These are phyloP conservation scores for Drosophila subpulchrella DNA, from an alignment of 1,140 invertebrate species.

Conservation along the genomic window DNA sequence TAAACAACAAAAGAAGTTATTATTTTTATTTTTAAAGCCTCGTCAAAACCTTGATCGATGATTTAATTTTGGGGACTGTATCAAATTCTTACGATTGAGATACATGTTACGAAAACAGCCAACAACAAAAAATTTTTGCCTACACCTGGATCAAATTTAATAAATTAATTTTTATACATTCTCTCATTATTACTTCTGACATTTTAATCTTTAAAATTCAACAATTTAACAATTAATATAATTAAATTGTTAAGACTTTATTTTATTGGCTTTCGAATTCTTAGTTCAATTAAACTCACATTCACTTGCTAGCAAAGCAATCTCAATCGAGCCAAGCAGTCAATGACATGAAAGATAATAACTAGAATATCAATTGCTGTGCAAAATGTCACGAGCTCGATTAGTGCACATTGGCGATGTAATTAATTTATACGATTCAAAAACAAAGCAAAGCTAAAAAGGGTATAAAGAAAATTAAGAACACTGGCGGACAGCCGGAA, in stretches of 20 bases:
- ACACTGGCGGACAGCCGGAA: conserved; percentile 3
- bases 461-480: conserved; percentile 39
- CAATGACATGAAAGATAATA: conserved; percentile 16
- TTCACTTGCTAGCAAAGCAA: not conserved
- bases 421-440: conserved; percentile 77
- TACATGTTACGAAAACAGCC: too few species aligned
- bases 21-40: too few species aligned
- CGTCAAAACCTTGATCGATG: too few species aligned
- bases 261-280: not conserved
- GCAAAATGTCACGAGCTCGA: conserved; percentile 74
- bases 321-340: not conserved
- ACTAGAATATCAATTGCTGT: conserved; percentile 40
- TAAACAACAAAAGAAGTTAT: too few species aligned
- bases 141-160: too few species aligned
- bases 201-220: too few species aligned
- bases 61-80: too few species aligned
- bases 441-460: conserved; percentile 46
- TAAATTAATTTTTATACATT: too few species aligned
- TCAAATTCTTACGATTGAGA: too few species aligned
- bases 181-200: too few species aligned
- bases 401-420: conserved; percentile 68
- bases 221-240: too few species aligned
- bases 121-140: too few species aligned
- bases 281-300: not conserved
- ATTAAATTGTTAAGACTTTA: not conserved